Percentiles rank a stretch among this genome's conserved stretches.
phyloP scores from a whole-genome alignment of 2,888 invertebrate genomes.

The Drosophila mulleri region DNA sequence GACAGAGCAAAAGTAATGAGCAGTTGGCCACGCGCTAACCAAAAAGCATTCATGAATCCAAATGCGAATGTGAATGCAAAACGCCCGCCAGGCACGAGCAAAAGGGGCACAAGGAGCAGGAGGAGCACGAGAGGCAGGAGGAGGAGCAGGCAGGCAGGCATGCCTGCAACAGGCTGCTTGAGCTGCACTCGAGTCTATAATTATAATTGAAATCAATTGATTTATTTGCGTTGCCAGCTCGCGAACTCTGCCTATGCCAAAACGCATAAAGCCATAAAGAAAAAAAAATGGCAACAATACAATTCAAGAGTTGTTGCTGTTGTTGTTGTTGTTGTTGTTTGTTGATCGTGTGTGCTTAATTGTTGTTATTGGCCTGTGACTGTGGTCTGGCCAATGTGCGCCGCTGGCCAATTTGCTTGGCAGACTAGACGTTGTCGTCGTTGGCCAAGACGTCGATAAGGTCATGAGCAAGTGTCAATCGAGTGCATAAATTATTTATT shows the following conservation, averaged over 20 bases:
- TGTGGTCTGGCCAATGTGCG: conserved; percentile 58
- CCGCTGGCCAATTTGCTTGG: conserved; percentile 54
- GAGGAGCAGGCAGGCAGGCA: background rate
- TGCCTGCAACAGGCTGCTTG: conserved; percentile 2
- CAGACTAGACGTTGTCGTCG: conserved; percentile 18
- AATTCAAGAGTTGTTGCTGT: conserved; percentile 52
- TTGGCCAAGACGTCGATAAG: conserved; percentile 62
- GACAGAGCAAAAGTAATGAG: conserved; percentile 74
- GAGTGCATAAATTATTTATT: conserved; percentile 75
- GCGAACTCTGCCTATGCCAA: conserved; percentile 65
- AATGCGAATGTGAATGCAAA: conserved; percentile 28
- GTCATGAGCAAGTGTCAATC: conserved; percentile 81
- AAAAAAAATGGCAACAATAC: conserved; percentile 77
- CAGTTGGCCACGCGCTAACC: conserved; percentile 75
- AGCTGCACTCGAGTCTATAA: conserved; percentile 75
- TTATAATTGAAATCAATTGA: conserved; percentile 85
- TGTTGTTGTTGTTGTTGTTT: conserved; percentile 17
- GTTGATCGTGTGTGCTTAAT: conserved; percentile 65
- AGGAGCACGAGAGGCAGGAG: background rate
- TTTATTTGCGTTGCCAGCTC: conserved; percentile 79
- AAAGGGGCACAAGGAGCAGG: conserved; percentile 7
- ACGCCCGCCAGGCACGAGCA: conserved; percentile 38
- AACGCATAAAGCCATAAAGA: conserved; percentile 74
- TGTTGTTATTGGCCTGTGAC: conserved; percentile 73
- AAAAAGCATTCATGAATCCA: conserved; percentile 42